These are phyloP conservation scores for Romanogobio albipinnatus DNA, from an alignment of 2,113 vertebrate species.

Conservation along the genomic window DNA sequence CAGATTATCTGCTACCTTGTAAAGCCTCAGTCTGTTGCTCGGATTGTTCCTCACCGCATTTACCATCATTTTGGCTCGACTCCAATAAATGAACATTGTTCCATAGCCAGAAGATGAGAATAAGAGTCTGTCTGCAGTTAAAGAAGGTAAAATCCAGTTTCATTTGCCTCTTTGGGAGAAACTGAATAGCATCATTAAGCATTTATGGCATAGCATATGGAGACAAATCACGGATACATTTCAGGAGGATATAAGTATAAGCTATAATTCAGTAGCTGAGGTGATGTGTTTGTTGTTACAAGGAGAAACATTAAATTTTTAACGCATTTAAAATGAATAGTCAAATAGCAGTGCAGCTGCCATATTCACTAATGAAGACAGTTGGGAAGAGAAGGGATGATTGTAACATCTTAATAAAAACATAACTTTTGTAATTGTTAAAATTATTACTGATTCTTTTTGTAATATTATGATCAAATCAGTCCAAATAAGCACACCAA, in stretches of 20 bases:
- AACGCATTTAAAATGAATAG: not conserved
- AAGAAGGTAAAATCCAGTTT: slow-evolving; percentile 22
- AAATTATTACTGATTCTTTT: too few species aligned
- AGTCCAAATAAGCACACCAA: not conserved
- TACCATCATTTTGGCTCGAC: slow-evolving; percentile 10
- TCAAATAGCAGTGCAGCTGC: slow-evolving; percentile 17
- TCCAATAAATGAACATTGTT: slow-evolving; percentile 32
- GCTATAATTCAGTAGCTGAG: slow-evolving; percentile 25
- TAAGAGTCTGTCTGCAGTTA: slow-evolving; percentile 32
- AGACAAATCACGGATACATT: slow-evolving; percentile 39
- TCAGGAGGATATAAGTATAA: slow-evolving; percentile 40
- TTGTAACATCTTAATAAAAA: not conserved
- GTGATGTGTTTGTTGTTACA: slow-evolving; percentile 5
- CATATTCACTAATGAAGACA: not conserved
- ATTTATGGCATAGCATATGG: slow-evolving; percentile 41
- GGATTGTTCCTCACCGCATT: slow-evolving; percentile 1
- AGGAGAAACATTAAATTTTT: slow-evolving; percentile 25
- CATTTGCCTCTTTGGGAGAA: slow-evolving; percentile 37
- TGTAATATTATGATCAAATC: too few species aligned
- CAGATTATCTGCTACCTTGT: not conserved
- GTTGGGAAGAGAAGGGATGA: not conserved
- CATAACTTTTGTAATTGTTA: too few species aligned
- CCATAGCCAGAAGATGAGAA: slow-evolving; percentile 28
- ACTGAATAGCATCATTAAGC: slow-evolving; percentile 46
- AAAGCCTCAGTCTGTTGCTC: slow-evolving; percentile 2